Base-by-base conservation (phyloP, 2,888 invertebrate genomes). In the Petrolisthes manimaculis region DNA sequence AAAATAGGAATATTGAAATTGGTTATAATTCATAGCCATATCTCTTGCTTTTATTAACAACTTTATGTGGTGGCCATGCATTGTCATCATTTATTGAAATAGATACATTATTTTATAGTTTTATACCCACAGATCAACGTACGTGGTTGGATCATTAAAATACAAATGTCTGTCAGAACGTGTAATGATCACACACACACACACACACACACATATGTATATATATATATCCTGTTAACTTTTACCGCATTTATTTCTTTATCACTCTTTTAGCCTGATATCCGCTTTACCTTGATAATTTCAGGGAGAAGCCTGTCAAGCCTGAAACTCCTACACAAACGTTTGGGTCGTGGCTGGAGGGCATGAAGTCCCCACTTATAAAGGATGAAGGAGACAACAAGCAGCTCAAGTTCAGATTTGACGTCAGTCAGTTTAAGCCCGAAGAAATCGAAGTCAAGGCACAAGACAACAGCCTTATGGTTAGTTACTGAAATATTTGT, bases 381-480 rank as follows among this genome's bases (percentile, higher is more conserved):
- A 97, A 98, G 94, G 86, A 89, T 67, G 97, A 97, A 92, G 97
- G 97, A 86, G 97, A 97, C 93, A 97, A 96, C 94, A 98, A 98
- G 94, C 96, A 96, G 93, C 95, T 99, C 92, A 97, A 98, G 93
- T 95, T 99, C 91, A 95, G 98, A 93, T 99, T 99, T 94, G 99
- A 99, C 93, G 98, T 99, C 92, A 97, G 97, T 93, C 98, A 99
- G 94, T 99, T 99, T 94, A 96, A 96, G 87, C 95, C 95, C 5
- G 99, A 99, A 94, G 99, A 99, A 95, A 98, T 98, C 93, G 97
- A 98, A 93, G 98, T 99, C 91, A 98, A 98, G 94, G 99, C 99
- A 91, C 97, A 98, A 92, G 99, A 99, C 94, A 98, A 98, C 94
- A 97, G 98, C 95, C 95, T 99, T 93, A 94, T 97, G 95, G 97